These are phyloP conservation scores for Orientallactaga sibirica DNA, from an alignment of 2,797 vertebrate genomes.

Conservation along the genomic window DNA sequence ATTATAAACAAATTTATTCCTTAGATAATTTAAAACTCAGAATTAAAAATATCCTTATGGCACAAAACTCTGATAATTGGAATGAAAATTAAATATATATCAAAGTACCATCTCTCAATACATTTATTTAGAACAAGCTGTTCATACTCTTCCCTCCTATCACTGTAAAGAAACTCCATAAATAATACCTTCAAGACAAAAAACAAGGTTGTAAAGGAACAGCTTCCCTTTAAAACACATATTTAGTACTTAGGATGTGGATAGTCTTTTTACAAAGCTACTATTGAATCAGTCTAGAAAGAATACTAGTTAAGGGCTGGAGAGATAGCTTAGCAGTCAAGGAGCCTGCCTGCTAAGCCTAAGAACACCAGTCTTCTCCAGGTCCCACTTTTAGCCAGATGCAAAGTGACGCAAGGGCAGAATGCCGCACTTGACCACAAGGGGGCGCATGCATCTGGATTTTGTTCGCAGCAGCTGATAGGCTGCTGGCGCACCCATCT, in stretches of 20 bases:
- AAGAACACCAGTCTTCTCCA: no score
- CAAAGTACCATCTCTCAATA: background rate
- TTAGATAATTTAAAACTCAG: slow-evolving; percentile 9
- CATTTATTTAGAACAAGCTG: background rate
- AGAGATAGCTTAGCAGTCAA: no score
- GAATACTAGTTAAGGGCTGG: background rate
- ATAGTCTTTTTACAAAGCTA: background rate
- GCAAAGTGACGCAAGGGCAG: no score
- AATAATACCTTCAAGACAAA: background rate
- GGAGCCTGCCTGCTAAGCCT: no score
- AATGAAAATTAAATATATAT: background rate
- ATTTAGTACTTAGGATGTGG: background rate
- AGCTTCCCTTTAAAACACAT: background rate
- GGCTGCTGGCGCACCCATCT: no score
- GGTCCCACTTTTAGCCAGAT: no score
- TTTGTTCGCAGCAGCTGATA: no score
- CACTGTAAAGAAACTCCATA: background rate
- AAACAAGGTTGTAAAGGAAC: background rate
- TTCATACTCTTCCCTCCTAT: background rate
- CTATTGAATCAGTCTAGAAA: background rate
- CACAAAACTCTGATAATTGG: background rate
- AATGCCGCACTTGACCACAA: no score
- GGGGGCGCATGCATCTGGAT: no score
- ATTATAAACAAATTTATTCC: slow-evolving; percentile 21
- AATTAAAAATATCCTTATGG: background rate